Percentiles rank a stretch among this genome's conserved stretches.
Evolutionary conservation across 2,113 vertebrate genomes (phyloP).

Genomic region (Chloroceryle aenea): DNA sequence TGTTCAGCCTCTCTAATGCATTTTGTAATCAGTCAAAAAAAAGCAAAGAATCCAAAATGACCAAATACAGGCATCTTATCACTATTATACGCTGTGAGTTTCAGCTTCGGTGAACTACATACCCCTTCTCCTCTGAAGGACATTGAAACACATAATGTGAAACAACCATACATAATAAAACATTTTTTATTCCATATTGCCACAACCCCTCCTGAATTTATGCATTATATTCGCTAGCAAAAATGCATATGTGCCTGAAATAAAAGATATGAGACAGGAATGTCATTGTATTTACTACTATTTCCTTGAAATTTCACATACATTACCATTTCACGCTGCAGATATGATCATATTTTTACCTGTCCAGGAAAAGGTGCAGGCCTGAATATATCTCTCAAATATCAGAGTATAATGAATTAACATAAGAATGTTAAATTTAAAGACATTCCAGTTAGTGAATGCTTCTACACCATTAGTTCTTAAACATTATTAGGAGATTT

Average conservation of each 20-base stretch:
- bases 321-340: neutral
- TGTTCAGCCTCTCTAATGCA: neutral
- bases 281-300: neutral
- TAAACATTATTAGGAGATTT: neutral
- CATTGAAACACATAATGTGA: neutral
- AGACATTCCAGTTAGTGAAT: neutral
- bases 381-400: neutral
- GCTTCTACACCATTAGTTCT: neutral
- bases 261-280: neutral
- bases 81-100: neutral
- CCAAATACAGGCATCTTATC: neutral
- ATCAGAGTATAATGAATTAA: neutral
- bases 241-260: constrained; percentile 20
- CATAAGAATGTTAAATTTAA: neutral
- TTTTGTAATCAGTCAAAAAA: neutral
- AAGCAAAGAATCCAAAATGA: neutral
- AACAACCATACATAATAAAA: constrained; percentile 15
- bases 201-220: constrained; percentile 9
- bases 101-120: neutral
- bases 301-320: neutral
- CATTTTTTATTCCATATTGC: constrained; percentile 34
- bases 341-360: neutral
- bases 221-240: constrained; percentile 7
- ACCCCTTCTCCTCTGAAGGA: constrained; percentile 25
- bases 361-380: neutral